Evolutionary conservation across 2,797 vertebrate species (phyloP).

Genomic region (Coccyzus lansbergi): DNA sequence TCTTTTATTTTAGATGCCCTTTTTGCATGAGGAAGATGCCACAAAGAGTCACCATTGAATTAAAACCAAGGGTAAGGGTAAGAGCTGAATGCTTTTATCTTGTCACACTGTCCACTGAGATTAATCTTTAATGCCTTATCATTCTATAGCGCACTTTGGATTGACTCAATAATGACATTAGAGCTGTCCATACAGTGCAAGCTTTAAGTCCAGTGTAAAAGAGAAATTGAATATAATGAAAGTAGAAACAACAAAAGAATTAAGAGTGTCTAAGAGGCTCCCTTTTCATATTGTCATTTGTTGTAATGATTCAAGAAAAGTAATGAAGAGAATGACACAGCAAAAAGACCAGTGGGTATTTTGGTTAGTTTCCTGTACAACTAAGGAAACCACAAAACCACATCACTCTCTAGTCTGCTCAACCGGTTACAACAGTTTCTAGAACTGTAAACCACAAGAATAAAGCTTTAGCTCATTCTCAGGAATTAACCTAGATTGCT

Average conservation of each 20-base stretch:
- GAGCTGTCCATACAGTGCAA: neutral
- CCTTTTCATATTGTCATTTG: neutral
- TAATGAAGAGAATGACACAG: neutral
- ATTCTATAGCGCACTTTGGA: neutral
- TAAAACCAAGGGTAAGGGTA: neutral
- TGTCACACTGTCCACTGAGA: neutral
- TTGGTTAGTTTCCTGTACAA: conserved; percentile 38
- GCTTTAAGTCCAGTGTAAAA: neutral
- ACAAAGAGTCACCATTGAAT: neutral
- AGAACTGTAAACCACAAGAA: conserved; percentile 32
- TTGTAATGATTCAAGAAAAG: conserved; percentile 1
- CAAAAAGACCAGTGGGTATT: conserved; percentile 21
- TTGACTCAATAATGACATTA: conserved; percentile 22
- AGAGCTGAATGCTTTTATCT: neutral
- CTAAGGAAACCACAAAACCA: conserved; percentile 72
- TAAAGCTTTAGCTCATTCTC: conserved; percentile 6
- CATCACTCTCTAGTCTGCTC: conserved; percentile 46
- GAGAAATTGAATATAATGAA: neutral
- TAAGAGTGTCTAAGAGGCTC: neutral
- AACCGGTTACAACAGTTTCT: conserved; percentile 22
- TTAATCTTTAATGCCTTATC: conserved; percentile 29
- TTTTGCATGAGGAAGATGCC: neutral
- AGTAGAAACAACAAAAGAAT: neutral
- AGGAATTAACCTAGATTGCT: neutral
- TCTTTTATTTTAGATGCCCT: neutral